Evolutionary conservation across 2,888 invertebrate species (phyloP).

Genomic region (Dolichopus griseipennis): DNA sequence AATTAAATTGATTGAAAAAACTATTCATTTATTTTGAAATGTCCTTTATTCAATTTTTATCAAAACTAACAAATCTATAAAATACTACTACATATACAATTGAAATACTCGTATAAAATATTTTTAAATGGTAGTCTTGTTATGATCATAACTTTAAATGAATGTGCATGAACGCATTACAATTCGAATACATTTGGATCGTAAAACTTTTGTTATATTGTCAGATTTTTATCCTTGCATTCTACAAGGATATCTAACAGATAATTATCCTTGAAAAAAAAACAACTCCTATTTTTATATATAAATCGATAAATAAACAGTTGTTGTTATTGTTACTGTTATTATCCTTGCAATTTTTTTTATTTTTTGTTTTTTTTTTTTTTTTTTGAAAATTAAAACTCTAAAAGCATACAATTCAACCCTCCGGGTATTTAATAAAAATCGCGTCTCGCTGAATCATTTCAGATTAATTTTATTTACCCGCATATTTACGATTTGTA

Average conservation of each 20-base stretch:
- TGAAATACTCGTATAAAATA: background rate
- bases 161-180: background rate
- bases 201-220: background rate
- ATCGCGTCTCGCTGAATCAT: background rate
- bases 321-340: background rate
- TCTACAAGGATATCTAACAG: background rate
- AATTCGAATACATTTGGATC: background rate
- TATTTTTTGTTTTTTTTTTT: background rate
- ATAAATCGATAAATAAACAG: background rate
- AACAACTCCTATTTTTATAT: background rate
- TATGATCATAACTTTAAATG: background rate
- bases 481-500: conserved; percentile 1
- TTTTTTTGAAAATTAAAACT: background rate
- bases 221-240: background rate
- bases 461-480: background rate
- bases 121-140: background rate
- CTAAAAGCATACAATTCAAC: background rate
- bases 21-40: background rate
- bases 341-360: background rate
- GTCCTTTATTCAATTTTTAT: background rate
- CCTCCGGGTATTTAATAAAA: background rate
- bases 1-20: conserved; percentile 1
- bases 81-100: background rate
- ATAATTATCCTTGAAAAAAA: background rate
- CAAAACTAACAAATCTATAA: background rate